These are phyloP conservation scores for Psix sp. DNA, from an alignment of 1,140 invertebrate genomes.

Conservation along the genomic window DNA sequence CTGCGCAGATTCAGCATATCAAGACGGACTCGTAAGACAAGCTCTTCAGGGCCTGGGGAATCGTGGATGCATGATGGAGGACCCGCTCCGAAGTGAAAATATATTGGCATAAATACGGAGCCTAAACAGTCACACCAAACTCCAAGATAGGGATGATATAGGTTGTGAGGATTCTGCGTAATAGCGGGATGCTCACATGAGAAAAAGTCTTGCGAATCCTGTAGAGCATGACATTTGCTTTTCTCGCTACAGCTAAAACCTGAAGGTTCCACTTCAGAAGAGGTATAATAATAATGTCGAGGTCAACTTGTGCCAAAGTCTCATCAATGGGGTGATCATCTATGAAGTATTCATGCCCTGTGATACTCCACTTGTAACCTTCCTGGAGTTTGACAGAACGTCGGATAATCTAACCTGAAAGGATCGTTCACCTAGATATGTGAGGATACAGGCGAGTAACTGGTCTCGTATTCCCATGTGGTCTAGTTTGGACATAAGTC, in stretches of 20 bases:
- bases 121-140: not conserved
- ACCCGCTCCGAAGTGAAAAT: not conserved
- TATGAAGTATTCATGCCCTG: not conserved
- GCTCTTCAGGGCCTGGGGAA: not conserved
- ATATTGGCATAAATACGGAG: not conserved
- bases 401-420: not conserved
- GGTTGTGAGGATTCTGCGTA: not conserved
- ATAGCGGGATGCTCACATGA: not conserved
- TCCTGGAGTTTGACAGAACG: not conserved
- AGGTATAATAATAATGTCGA: not conserved
- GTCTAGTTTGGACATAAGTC: not conserved
- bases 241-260: not conserved
- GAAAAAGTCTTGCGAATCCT: not conserved
- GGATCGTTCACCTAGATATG: not conserved
- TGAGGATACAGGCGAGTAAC: not conserved
- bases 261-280: not conserved
- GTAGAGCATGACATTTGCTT: not conserved
- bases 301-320: not conserved
- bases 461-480: slow-evolving; percentile 4
- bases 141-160: slow-evolving; percentile 1
- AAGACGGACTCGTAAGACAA: not conserved
- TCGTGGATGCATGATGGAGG: not conserved
- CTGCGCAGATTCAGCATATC: not conserved
- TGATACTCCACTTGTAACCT: not conserved
- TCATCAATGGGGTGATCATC: not conserved